Conservation (phyloP, 1,140 invertebrate species). For the Cephus cinctus region DNA sequence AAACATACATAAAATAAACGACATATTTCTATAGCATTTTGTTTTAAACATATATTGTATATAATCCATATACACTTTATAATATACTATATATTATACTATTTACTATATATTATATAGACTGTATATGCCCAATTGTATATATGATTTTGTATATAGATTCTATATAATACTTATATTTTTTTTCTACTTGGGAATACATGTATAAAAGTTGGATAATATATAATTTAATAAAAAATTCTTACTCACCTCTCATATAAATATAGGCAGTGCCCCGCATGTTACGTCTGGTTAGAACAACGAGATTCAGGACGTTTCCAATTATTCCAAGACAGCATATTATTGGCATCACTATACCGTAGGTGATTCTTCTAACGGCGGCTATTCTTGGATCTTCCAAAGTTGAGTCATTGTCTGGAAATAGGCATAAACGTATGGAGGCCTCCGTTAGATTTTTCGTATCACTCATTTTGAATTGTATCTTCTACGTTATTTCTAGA, state of each 20-base stretch:
- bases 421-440: slow-evolving; percentile 29
- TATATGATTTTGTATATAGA: no score
- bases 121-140: no score
- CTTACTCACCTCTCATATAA: slow-evolving; percentile 71
- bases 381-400: slow-evolving; percentile 62
- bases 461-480: slow-evolving; percentile 31
- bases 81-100: no score
- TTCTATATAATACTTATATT: no score
- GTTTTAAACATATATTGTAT: no score
- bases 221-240: slow-evolving; percentile 1
- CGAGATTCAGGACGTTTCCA: slow-evolving; percentile 72
- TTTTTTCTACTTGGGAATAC: not conserved
- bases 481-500: no score
- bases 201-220: not conserved
- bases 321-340: slow-evolving; percentile 72
- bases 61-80: no score
- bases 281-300: slow-evolving; percentile 71
- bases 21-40: no score
- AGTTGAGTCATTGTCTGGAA: slow-evolving; percentile 31
- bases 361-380: slow-evolving; percentile 64
- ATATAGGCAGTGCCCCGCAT: slow-evolving; percentile 77
- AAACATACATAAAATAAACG: no score
- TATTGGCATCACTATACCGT: slow-evolving; percentile 67
- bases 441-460: slow-evolving; percentile 27
- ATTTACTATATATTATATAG: no score